These are phyloP conservation scores for Rhegmatorhina hoffmannsi DNA, from an alignment of 2,113 vertebrate species.

Conservation along the genomic window DNA sequence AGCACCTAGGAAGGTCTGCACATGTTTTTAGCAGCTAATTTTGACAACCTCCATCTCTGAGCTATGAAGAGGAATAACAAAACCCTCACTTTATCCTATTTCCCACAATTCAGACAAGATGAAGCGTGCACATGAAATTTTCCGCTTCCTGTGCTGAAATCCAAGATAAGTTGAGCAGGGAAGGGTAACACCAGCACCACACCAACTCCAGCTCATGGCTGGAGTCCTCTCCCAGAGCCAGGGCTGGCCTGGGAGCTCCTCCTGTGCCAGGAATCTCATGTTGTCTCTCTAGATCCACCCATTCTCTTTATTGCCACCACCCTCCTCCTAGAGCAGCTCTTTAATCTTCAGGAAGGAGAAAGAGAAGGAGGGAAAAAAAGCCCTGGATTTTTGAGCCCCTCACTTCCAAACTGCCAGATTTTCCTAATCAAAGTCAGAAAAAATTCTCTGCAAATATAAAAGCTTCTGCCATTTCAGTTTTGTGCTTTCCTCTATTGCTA, in stretches of 20 bases:
- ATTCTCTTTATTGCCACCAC: background rate
- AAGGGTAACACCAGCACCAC: background rate
- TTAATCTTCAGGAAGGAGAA: background rate
- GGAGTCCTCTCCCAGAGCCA: background rate
- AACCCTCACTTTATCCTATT: background rate
- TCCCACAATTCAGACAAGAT: background rate
- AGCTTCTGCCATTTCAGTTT: background rate
- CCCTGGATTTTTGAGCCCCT: background rate
- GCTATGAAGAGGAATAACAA: background rate
- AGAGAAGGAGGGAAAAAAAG: background rate
- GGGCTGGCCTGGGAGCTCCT: background rate
- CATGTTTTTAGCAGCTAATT: background rate
- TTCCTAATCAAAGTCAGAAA: background rate
- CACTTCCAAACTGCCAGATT: background rate
- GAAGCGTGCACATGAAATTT: background rate
- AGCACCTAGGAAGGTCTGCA: background rate
- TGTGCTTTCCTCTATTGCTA: background rate
- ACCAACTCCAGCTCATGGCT: background rate
- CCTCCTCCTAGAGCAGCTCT: background rate
- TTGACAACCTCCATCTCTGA: conserved; percentile 9
- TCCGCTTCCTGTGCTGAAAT: background rate
- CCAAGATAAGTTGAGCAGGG: background rate
- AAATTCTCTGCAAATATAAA: background rate
- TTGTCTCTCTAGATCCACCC: background rate
- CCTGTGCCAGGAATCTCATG: background rate